Percentiles rank a stretch among this genome's conserved stretches.
Evolutionary conservation across 2,888 invertebrate genomes (phyloP).

Genomic region (Drosophila austrosaltans): DNA sequence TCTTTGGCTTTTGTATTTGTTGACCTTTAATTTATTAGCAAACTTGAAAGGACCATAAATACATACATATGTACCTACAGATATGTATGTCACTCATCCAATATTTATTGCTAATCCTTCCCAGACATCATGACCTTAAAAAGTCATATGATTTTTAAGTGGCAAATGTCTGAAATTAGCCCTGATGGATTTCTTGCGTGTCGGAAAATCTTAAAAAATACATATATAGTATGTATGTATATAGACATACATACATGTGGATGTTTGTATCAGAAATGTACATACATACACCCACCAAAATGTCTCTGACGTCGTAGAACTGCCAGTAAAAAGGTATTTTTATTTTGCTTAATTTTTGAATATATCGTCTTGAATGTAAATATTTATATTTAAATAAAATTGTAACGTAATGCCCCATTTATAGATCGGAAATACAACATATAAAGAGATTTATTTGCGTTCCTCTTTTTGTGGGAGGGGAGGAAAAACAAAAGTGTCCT

Average conservation of each 20-base stretch:
- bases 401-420: conserved; percentile 6
- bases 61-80: neutral
- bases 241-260: conserved; percentile 10
- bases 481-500: neutral
- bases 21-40: neutral
- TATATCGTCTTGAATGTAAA: conserved; percentile 22
- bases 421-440: neutral
- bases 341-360: conserved; percentile 21
- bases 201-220: conserved; percentile 34
- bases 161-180: conserved; percentile 40
- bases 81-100: neutral
- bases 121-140: neutral
- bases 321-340: conserved; percentile 42
- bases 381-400: conserved; percentile 22
- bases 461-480: neutral
- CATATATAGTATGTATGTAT: conserved; percentile 26
- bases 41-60: neutral
- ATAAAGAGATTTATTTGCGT: neutral
- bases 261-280: neutral
- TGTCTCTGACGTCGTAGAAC: conserved; percentile 63
- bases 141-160: conserved; percentile 23
- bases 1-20: neutral
- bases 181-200: conserved; percentile 61
- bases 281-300: conserved; percentile 31
- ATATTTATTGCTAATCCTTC: neutral